These are phyloP conservation scores for Pinna nobilis DNA, from an alignment of 1,140 invertebrate species.

Conservation along the genomic window DNA sequence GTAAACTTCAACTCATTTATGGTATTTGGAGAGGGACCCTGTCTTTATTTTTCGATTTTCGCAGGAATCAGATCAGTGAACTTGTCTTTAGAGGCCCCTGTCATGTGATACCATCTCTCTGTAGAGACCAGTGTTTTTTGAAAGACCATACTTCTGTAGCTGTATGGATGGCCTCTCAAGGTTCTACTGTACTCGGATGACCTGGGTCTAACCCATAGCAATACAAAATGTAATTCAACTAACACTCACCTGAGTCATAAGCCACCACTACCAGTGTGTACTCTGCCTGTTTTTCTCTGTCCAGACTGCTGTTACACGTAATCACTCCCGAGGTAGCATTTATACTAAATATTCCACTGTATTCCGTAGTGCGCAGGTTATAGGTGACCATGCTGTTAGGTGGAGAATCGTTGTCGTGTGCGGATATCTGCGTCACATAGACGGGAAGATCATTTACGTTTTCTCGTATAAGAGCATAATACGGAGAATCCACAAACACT, in stretches of 20 bases:
- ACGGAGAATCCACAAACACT: conserved; percentile 80
- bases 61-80: too few species aligned
- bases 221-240: too few species aligned
- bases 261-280: conserved; percentile 90
- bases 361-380: conserved; percentile 51
- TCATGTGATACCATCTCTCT: too few species aligned
- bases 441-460: conserved; percentile 61
- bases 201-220: too few species aligned
- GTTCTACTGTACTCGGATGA: too few species aligned
- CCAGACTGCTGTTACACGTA: conserved; percentile 83
- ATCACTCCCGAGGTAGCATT: conserved; percentile 86
- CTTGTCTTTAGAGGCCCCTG: too few species aligned
- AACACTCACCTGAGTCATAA: conserved; percentile 81
- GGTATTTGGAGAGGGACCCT: too few species aligned
- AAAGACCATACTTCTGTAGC: too few species aligned
- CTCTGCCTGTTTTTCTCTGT: conserved; percentile 87
- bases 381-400: conserved; percentile 60
- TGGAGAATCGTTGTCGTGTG: conserved; percentile 63
- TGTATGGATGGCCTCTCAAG: too few species aligned
- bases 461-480: conserved; percentile 66
- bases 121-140: too few species aligned
- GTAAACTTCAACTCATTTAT: too few species aligned
- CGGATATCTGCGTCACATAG: conserved; percentile 59
- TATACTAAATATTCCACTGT: conserved; percentile 58
- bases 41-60: too few species aligned